A percentile compares a stretch with the other conserved stretches of the same genome.
Conservation (phyloP, 2,888 invertebrate genomes). For the Andrena camellia region DNA sequence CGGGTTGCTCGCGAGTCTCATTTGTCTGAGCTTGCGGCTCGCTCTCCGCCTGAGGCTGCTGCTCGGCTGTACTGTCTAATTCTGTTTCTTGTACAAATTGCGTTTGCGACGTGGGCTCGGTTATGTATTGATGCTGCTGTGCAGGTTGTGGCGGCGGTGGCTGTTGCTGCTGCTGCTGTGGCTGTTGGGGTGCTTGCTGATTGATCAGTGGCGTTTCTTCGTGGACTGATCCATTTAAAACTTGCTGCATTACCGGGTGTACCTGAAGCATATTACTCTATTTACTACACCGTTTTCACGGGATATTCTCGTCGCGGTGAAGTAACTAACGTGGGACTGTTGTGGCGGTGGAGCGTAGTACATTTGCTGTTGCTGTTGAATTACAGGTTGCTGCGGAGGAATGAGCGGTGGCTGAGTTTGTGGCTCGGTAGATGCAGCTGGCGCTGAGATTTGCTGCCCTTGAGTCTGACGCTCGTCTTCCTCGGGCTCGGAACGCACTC, state of each 20-base stretch:
- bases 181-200: constrained; percentile 78
- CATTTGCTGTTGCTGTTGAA: constrained; percentile 76
- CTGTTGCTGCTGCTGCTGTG: constrained; percentile 71
- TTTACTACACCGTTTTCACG: neutral
- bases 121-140: constrained; percentile 77
- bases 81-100: constrained; percentile 82
- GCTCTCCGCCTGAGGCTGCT: constrained; percentile 73
- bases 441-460: constrained; percentile 75
- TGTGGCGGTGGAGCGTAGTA: constrained; percentile 76
- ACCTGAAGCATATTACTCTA: constrained; percentile 70
- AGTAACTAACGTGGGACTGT: constrained; percentile 75
- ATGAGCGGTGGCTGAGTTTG: constrained; percentile 75
- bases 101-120: constrained; percentile 77
- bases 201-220: constrained; percentile 81
- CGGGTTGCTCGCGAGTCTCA: constrained; percentile 80
- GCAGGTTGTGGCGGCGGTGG: constrained; percentile 71
- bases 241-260: constrained; percentile 81
- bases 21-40: constrained; percentile 80
- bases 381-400: constrained; percentile 73
- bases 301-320: neutral
- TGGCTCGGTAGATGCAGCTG: constrained; percentile 74
- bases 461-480: constrained; percentile 87
- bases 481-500: constrained; percentile 89
- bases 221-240: constrained; percentile 83
- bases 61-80: constrained; percentile 71